phyloP scores from a whole-genome alignment of 1,140 invertebrate genomes.

The Listronotus bonariensis region DNA sequence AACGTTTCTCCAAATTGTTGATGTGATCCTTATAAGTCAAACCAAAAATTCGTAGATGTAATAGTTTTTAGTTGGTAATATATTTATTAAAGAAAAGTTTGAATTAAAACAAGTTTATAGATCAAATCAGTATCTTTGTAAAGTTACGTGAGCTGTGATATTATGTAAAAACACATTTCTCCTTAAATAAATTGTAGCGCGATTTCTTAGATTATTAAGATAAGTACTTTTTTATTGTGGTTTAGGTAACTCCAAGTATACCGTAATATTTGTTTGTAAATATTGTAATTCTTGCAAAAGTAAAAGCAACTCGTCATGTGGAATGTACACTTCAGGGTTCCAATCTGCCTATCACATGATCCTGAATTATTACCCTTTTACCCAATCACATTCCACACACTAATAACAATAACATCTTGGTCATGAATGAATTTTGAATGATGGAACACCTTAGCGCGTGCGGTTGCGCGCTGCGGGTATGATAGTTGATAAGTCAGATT shows the following conservation, averaged over 20 bases:
- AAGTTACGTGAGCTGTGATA: neutral
- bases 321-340: conserved; percentile 67
- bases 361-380: conserved; percentile 37
- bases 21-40: too few species aligned
- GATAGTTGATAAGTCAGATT: conserved; percentile 48
- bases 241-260: conserved; percentile 31
- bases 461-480: conserved; percentile 41
- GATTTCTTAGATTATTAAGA: neutral
- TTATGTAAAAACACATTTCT: conserved; percentile 6
- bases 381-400: conserved; percentile 48
- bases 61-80: too few species aligned
- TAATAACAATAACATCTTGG: conserved; percentile 1
- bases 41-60: too few species aligned
- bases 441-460: conserved; percentile 21
- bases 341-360: conserved; percentile 61
- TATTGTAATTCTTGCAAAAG: conserved; percentile 32
- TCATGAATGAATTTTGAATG: conserved; percentile 6
- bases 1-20: too few species aligned
- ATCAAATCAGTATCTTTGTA: conserved; percentile 1
- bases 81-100: too few species aligned
- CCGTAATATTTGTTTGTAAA: conserved; percentile 38
- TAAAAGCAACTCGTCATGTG: conserved; percentile 53
- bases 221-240: conserved; percentile 16
- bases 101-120: neutral
- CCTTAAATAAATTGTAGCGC: neutral